phyloP scores from a whole-genome alignment of 2,113 vertebrate species.

The Phylloscopus trochiloides region DNA sequence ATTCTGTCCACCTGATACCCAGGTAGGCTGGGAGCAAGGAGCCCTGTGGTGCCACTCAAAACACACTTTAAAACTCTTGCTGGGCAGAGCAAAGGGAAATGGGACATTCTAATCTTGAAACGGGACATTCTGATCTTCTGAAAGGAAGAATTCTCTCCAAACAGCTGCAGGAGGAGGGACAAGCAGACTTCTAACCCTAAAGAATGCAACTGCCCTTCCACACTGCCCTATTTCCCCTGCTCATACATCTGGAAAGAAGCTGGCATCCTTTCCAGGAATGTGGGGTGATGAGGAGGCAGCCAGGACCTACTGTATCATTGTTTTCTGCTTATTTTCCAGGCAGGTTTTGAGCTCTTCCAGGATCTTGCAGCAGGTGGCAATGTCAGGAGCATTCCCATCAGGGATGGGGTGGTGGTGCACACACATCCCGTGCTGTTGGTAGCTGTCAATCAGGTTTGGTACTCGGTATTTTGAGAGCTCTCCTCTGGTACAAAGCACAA shows the following conservation, averaged over 20 bases:
- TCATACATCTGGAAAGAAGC: not conserved
- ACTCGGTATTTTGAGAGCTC: constrained; percentile 87
- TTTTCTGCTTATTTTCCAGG: constrained; percentile 79
- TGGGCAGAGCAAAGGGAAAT: not conserved
- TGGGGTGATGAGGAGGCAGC: not conserved
- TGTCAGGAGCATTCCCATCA: constrained; percentile 81
- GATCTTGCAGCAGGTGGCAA: constrained; percentile 80
- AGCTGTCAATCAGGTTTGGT: constrained; percentile 82
- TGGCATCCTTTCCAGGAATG: not conserved
- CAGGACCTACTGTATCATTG: constrained; percentile 85
- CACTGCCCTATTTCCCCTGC: not conserved
- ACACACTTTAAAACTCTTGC: not conserved
- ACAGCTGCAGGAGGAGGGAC: not conserved
- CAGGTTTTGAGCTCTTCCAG: constrained; percentile 79
- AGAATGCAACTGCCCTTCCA: not conserved
- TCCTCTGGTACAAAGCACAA: constrained; percentile 88
- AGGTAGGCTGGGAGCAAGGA: not conserved
- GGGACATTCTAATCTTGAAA: not conserved
- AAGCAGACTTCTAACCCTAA: not conserved
- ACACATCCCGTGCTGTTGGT: constrained; percentile 73
- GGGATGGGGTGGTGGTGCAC: constrained; percentile 85
- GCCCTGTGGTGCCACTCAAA: not conserved
- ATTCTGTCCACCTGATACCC: not conserved
- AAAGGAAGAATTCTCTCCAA: not conserved
- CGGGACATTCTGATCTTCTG: not conserved